Evolutionary conservation across 2,113 vertebrate species (phyloP).

Genomic region (Sapajus apella): DNA sequence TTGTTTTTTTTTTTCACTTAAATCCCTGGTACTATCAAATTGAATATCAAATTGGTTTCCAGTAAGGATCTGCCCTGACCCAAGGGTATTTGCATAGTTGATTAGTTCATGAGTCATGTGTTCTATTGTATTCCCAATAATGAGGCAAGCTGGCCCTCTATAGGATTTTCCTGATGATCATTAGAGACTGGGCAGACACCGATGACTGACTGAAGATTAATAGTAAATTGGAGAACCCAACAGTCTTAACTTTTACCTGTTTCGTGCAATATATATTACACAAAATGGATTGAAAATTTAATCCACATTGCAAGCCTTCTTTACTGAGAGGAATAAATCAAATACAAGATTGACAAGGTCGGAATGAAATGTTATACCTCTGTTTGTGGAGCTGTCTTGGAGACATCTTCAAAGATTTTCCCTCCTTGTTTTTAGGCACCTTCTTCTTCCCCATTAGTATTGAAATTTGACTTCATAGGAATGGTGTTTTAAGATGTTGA

Average conservation of each 20-base stretch:
- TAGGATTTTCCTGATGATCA: not conserved
- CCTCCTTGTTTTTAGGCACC: not conserved
- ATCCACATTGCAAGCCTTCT: not conserved
- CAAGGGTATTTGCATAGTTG: not conserved
- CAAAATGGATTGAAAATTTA: not conserved
- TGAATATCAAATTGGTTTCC: not conserved
- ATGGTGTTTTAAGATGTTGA: not conserved
- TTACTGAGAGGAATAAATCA: not conserved
- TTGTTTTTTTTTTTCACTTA: not conserved
- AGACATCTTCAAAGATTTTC: not conserved
- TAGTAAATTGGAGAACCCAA: not conserved
- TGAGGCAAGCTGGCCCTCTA: not conserved
- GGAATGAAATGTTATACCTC: not conserved
- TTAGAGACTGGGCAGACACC: not conserved
- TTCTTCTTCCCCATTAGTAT: not conserved
- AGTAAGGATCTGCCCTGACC: not conserved
- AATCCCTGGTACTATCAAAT: not conserved
- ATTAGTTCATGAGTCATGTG: not conserved
- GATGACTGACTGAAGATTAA: not conserved
- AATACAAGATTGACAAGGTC: not conserved
- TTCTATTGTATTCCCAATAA: constrained; percentile 4
- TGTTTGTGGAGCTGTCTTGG: not conserved
- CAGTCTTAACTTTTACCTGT: not conserved
- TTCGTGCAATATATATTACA: not conserved
- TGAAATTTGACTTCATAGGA: not conserved